A percentile compares a stretch with the other conserved stretches of the same genome.
Conservation (phyloP, 2,797 vertebrate species). For the Schizothorax lantsangensis region DNA sequence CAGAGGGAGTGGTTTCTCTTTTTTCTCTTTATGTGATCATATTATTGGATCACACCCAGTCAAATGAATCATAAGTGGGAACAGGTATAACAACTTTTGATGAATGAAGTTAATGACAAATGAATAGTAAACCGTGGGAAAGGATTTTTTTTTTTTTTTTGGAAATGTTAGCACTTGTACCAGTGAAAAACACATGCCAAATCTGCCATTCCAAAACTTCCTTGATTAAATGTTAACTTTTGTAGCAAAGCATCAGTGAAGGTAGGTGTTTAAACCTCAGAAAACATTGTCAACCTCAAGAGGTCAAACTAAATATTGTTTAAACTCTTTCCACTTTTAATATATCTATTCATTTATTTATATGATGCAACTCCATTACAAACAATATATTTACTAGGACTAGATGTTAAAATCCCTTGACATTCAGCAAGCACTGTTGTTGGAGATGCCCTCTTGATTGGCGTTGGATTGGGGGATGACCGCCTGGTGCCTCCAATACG, state of each 20-base stretch:
- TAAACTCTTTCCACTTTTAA: background rate
- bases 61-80: background rate
- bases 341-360: too few species aligned
- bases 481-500: too few species aligned
- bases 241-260: background rate
- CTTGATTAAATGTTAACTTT: background rate
- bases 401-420: too few species aligned
- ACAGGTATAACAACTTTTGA: background rate
- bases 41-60: background rate
- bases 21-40: background rate
- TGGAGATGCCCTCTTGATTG: too few species aligned
- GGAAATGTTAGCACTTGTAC: background rate
- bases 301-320: background rate
- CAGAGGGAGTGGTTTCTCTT: slow-evolving; percentile 3
- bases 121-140: background rate
- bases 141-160: background rate
- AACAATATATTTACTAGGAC: too few species aligned
- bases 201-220: background rate
- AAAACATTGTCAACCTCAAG: background rate
- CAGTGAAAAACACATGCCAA: background rate
- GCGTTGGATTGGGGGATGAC: too few species aligned
- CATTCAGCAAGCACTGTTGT: too few species aligned
- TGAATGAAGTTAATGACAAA: background rate
- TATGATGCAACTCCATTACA: background rate
- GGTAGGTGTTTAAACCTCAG: background rate